A percentile compares a stretch with the other conserved stretches of the same genome.
Conservation (phyloP, 1,140 invertebrate species). For the Brachionus koreanus region DNA sequence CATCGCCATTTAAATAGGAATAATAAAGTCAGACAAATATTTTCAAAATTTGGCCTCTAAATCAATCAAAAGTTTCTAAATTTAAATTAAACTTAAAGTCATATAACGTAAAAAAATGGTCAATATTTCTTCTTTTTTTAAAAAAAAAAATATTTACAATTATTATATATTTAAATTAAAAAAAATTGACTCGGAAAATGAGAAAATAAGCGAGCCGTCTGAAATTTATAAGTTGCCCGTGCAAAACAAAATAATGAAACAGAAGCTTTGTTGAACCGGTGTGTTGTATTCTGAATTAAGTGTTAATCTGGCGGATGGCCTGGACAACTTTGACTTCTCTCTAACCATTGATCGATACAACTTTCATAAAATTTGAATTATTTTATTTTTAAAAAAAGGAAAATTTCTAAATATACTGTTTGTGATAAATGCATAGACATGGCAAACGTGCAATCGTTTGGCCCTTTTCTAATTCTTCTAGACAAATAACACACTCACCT, state of each 20-base stretch:
- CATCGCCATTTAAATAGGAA: slow-evolving; percentile 23
- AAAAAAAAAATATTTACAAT: background rate
- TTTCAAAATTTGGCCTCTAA: background rate
- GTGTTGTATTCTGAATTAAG: background rate
- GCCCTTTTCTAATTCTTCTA: slow-evolving; percentile 88
- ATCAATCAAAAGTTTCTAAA: background rate
- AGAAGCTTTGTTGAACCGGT: background rate
- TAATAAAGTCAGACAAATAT: background rate
- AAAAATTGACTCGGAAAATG: slow-evolving; percentile 15
- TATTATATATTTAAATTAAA: background rate
- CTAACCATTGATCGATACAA: slow-evolving; percentile 94
- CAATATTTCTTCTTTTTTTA: background rate
- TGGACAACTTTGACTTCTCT: slow-evolving; percentile 90
- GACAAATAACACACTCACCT: slow-evolving; percentile 92
- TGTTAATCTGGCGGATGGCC: slow-evolving; percentile 83
- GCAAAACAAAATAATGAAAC: slow-evolving; percentile 16
- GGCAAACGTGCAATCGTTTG: slow-evolving; percentile 94
- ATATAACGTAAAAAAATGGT: background rate
- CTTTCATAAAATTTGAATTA: slow-evolving; percentile 62
- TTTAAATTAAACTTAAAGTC: slow-evolving; percentile 5
- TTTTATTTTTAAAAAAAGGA: background rate
- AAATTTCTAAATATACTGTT: slow-evolving; percentile 68
- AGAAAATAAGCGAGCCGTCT: background rate
- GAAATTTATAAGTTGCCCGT: background rate
- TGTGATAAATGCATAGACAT: slow-evolving; percentile 99